phyloP scores from a whole-genome alignment of 2,113 vertebrate genomes.

The Piprites chloris region DNA sequence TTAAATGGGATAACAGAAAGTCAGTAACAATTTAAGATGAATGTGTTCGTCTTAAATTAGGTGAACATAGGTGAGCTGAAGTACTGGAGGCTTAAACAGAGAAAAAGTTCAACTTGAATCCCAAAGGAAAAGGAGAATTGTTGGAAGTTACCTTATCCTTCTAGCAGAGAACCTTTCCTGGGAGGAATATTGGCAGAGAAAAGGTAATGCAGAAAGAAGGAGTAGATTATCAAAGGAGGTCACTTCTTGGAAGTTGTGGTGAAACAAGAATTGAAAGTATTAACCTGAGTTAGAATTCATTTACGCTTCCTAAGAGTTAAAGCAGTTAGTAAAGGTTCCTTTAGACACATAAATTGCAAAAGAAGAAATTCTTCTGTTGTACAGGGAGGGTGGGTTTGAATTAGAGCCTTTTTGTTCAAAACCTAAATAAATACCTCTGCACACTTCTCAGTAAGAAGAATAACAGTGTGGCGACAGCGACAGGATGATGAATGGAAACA shows the following conservation, averaged over 20 bases:
- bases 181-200: neutral
- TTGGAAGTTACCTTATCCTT: neutral
- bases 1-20: neutral
- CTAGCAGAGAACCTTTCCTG: neutral
- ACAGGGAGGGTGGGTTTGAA: neutral
- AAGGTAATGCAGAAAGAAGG: neutral
- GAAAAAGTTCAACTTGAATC: neutral
- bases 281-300: neutral
- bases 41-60: neutral
- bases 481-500: conserved; percentile 3
- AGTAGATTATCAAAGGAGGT: neutral
- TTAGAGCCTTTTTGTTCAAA: neutral
- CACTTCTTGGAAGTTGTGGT: neutral
- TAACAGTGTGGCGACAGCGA: neutral
- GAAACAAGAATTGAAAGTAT: neutral
- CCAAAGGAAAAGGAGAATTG: neutral
- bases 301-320: neutral
- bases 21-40: neutral
- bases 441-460: neutral
- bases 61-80: neutral
- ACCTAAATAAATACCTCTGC: neutral
- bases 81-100: neutral
- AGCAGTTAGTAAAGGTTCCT: neutral
- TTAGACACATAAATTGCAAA: neutral
- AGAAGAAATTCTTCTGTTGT: neutral